Base-by-base conservation (phyloP, 2,797 vertebrate species). In the Saxicola maurus region DNA sequence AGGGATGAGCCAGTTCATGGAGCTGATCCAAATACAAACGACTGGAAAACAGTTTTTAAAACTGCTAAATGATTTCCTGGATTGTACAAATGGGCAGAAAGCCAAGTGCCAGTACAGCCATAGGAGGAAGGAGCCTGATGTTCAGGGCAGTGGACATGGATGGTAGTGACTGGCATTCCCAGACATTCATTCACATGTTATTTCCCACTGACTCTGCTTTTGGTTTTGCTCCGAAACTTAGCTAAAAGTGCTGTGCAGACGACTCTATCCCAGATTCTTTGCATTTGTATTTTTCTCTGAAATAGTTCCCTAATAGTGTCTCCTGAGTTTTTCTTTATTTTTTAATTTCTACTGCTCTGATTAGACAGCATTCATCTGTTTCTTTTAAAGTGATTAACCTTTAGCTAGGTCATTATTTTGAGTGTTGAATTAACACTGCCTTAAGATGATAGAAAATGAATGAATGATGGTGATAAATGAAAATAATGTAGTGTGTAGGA, bases 71-170 rank as follows among this genome's bases (percentile, higher is more conserved):
- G 20, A 24, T 45, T 76, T 82, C n/a, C 27, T 57, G 60, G 18
- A 2, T 43, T 20, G 45, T 14, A 11, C 20, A 23, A 31, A 17
- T 11, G 31, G 62, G 75, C 78, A 64, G 56, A 66, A 73, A 43
- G 62, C 23, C 59, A n/a, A 11, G 1, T 33, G 55, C 43, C 43
- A 43, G 35, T 23, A 3, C n/a, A 38, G 62, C 40, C 46, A 6
- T 6, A 2, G 59, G 51, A 91, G 33, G 37, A 38, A 45, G 52
- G 59, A 78, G 28, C 30, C 75, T 28, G 37, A 52, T 16, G 68
- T 42, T 45, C 35, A 27, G 59, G 61, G 72, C 51, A 28, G 35
- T 11, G n/a, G 21, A 1, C 8, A 0, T 0, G 10, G 42, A 0
- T 27, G 31, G 48, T 1, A 25, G 48, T 7, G 56, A 14, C 25